These are phyloP conservation scores for Drosophila neotestacea DNA, from an alignment of 2,888 invertebrate species.

Conservation along the genomic window DNA sequence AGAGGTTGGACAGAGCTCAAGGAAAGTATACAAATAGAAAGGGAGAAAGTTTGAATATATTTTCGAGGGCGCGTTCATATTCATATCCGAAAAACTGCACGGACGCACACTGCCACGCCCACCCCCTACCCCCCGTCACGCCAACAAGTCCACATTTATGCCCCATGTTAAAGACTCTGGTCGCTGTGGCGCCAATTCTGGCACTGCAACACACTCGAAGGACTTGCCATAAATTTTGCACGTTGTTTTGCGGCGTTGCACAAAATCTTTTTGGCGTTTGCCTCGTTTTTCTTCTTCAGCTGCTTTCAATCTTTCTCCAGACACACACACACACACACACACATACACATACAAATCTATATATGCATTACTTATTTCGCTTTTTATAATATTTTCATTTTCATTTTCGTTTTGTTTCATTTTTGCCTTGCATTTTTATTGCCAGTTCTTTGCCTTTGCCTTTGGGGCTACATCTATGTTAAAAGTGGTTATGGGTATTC, in stretches of 20 bases:
- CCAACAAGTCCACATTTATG: too few relatives aligned
- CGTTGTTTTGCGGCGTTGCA: slow-evolving; percentile 66
- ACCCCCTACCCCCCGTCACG: not conserved
- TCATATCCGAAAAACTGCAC: slow-evolving; percentile 27
- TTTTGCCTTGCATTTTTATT: slow-evolving; percentile 43
- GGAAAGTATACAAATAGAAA: too few relatives aligned
- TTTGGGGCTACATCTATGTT: slow-evolving; percentile 56
- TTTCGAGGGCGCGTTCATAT: slow-evolving; percentile 27
- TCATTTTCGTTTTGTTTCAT: not conserved
- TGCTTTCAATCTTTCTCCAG: slow-evolving; percentile 24
- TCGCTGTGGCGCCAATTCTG: slow-evolving; percentile 54
- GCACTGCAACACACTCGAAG: slow-evolving; percentile 60
- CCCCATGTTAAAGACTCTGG: not conserved
- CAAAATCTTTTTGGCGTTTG: slow-evolving; percentile 36
- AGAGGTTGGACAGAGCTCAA: too few relatives aligned
- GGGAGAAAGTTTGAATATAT: not conserved
- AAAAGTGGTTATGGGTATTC: not conserved
- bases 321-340: not conserved
- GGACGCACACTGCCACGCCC: not conserved
- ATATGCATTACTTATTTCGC: slow-evolving; percentile 28
- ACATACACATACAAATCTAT: slow-evolving; percentile 19
- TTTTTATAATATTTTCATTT: slow-evolving; percentile 28
- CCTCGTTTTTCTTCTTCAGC: slow-evolving; percentile 14
- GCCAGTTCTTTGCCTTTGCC: slow-evolving; percentile 46
- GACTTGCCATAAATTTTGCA: slow-evolving; percentile 72